Evolutionary conservation across 2,797 vertebrate genomes (phyloP), one percentile per base, ranked within the genome.

Genomic region (Propithecus deckenii): DNA sequence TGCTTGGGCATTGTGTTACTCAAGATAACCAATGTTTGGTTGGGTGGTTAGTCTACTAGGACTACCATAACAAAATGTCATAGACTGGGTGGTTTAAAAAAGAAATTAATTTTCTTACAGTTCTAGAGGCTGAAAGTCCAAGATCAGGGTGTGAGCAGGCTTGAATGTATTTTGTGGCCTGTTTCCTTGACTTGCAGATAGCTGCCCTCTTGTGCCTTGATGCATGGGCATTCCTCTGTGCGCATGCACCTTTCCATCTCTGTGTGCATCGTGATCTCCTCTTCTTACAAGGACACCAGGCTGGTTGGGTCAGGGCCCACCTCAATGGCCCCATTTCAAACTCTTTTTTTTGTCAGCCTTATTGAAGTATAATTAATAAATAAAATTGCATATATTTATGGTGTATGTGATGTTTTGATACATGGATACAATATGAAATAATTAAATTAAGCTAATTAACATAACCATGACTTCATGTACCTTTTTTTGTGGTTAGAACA

Each of bases 171-270:
- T 30, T 41, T 23, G 38, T 41, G 46, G 20, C 52, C n/a, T 55
- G 13, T 46, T 5, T 5, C 72, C 72, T 35, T 25, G 30, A 35
- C 38, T 48, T 86, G 17, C 46, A 32, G 20, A 13, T 2, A 2
- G 72, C 25, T 0, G 0, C 32, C 48, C 32, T 61, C 57, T 50
- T 28, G 14, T 78, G 28, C 43, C 59, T n/a, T 52, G 20, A 38
- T 23, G 1, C 1, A 0, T 2, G 14, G 18, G 10, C 8, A 2
- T 38, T 25, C 8, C 30, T 65, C 38, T 32, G 12, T 72, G 28
- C 2, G 5, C 1, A 5, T 0, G 4, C 18, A 15, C 3, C 10
- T 3, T 32, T 2, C 2, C 23, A 2, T 71, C 18, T n/a, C 22
- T 22, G 41, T 8, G 2, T 55, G 38, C 15, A 28, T n/a, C 52